Evolutionary conservation across 2,888 invertebrate species (phyloP).

Genomic region (Hirtodrosophila duncani): DNA sequence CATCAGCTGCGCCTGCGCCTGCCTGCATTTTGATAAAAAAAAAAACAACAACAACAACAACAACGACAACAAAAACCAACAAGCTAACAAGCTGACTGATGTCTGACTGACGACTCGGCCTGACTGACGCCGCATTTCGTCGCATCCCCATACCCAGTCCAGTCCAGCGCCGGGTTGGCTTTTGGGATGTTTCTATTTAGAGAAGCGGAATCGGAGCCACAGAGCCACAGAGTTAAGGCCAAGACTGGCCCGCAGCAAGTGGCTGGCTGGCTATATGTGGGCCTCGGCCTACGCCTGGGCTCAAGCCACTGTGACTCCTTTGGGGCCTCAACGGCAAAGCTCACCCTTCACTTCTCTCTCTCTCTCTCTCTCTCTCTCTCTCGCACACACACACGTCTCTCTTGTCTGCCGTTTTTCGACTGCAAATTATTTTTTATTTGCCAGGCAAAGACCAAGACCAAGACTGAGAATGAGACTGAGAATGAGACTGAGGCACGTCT

Average conservation of each 20-base stretch:
- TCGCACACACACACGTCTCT: constrained; percentile 1
- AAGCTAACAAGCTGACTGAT: constrained; percentile 67
- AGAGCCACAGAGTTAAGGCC: too few species aligned
- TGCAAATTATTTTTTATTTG: constrained; percentile 70
- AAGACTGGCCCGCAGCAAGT: too few species aligned
- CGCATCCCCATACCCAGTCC: too few species aligned
- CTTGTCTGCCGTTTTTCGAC: constrained; percentile 54
- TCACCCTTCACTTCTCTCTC: neutral
- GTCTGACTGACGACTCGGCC: constrained; percentile 45
- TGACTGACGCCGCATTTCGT: too few species aligned
- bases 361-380: neutral
- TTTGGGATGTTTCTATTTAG: constrained; percentile 66
- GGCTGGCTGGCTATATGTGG: too few species aligned
- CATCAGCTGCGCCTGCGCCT: constrained; percentile 63
- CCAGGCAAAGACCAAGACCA: constrained; percentile 30
- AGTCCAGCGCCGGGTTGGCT: too few species aligned
- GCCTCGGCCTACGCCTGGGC: too few species aligned
- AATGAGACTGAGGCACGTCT: constrained; percentile 17
- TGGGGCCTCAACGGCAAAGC: neutral
- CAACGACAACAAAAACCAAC: constrained; percentile 30
- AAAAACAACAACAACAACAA: constrained; percentile 30
- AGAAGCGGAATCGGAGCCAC: too few species aligned
- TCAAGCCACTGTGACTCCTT: too few species aligned
- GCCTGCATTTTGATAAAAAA: constrained; percentile 59
- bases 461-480: constrained; percentile 1